Evolutionary conservation across 2,113 vertebrate genomes (phyloP), one percentile per base, ranked within the genome.

Genomic region (Rhadina sibilatrix): DNA sequence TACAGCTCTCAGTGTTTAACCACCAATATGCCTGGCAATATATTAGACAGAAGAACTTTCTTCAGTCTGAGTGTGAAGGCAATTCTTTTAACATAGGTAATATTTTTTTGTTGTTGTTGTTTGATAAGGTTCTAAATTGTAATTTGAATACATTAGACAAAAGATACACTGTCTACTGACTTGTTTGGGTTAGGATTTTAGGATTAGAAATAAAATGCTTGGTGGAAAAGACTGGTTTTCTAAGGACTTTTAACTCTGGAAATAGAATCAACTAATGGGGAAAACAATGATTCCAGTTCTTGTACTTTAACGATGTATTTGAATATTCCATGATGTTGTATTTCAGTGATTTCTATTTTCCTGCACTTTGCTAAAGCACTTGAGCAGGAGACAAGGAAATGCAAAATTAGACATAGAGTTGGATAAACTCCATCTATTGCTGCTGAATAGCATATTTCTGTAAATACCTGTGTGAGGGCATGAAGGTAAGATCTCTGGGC

Each of bases 51-150:
- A 96, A 98, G 99, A 33, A 97, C 92, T 20, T 97, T 19, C 96
- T 99, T 88, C 98, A 98, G 57, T 99, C 98, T 97, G 98, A 98
- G 92, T 98, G 98, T 98, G 87, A 99, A 98, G 97, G 53, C 6
- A 63, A 21, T 20, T 40, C 20, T 66, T 76, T 69, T 20, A 88
- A n/a, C 12, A 35, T 22, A 11, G 19, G 21, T 61, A 52, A 50
- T 15, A 15, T 57, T 57, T 27, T 21, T 82, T 82, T 59, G 31
- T 50, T 59, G 9, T 82, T 59, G 31, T 50, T 59, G 9, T 6
- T 68, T 71, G 19, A 76, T 83, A 60, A 81, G 16, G 3, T 77
- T 65, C 16, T 69, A 64, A 64, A 30, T 22, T 90, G 5, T 30
- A 66, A 49, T 79, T 65, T 30, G 9, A 33, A 68, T 42, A 61